These are phyloP conservation scores for Coenobita brevimanus DNA, from an alignment of 1,140 invertebrate genomes.

Conservation along the genomic window DNA sequence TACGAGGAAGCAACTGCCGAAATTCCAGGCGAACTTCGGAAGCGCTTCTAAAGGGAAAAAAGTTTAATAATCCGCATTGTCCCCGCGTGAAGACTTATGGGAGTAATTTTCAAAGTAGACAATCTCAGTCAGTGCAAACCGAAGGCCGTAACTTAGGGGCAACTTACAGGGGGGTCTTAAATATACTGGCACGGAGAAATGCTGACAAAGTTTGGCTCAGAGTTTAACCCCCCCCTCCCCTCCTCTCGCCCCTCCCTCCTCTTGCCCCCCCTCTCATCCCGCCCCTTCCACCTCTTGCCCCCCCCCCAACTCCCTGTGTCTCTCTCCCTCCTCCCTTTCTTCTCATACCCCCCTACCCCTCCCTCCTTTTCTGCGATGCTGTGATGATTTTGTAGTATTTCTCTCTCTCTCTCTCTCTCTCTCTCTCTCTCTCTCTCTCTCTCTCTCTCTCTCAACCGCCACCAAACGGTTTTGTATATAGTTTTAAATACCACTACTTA, in stretches of 20 bases:
- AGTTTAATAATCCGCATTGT: slow-evolving; percentile 50
- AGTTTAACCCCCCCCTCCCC: background rate
- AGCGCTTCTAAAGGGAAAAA: background rate
- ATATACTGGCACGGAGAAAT: slow-evolving; percentile 10
- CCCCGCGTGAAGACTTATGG: slow-evolving; percentile 34
- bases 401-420: background rate
- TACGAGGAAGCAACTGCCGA: background rate
- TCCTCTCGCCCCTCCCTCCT: background rate
- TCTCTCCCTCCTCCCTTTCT: background rate
- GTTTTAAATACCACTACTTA: no score
- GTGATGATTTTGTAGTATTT: background rate
- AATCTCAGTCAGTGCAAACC: slow-evolving; percentile 39
- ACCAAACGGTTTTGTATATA: no score
- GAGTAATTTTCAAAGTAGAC: slow-evolving; percentile 57
- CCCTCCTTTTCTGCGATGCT: background rate
- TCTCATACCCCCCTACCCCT: background rate
- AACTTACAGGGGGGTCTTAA: slow-evolving; percentile 16
- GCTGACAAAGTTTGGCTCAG: slow-evolving; percentile 39
- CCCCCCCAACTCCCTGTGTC: background rate
- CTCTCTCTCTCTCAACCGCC: no score
- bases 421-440: background rate
- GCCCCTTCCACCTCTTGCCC: background rate
- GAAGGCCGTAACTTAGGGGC: slow-evolving; percentile 6
- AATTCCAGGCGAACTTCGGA: slow-evolving; percentile 1
- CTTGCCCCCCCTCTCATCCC: background rate